Percentiles rank a stretch among this genome's conserved stretches.
phyloP scores from a whole-genome alignment of 2,888 invertebrate genomes.

The Meloe dianella region DNA sequence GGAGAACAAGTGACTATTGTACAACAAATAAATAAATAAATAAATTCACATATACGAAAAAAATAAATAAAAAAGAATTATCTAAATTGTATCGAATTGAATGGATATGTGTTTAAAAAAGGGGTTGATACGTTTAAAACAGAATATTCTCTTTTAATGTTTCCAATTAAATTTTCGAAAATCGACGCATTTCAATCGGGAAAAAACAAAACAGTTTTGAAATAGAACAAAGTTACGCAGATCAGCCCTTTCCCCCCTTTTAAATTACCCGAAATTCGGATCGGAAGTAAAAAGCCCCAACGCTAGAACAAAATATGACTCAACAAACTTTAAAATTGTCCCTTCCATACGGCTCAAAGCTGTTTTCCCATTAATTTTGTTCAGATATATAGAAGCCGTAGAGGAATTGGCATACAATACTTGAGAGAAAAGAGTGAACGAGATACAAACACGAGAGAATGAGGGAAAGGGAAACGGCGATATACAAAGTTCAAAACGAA shows the following conservation, averaged over 20 bases:
- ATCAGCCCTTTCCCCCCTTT: conserved; percentile 41
- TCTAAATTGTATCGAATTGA: not conserved
- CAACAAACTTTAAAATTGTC: conserved; percentile 52
- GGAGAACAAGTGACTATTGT: not conserved
- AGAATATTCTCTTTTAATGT: not conserved
- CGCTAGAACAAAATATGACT: conserved; percentile 46
- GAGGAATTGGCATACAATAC: not conserved
- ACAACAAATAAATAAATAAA: not conserved
- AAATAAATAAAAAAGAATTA: not conserved
- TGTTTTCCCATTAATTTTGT: conserved; percentile 55
- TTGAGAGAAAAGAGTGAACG: not conserved
- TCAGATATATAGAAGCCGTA: conserved; percentile 22
- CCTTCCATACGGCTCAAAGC: conserved; percentile 45
- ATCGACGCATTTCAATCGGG: not conserved
- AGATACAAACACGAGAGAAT: not conserved
- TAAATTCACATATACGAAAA: not conserved
- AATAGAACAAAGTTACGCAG: conserved; percentile 35
- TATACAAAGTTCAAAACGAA: conserved; percentile 53
- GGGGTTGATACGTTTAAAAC: too few relatives aligned
- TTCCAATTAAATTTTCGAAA: conserved; percentile 18
- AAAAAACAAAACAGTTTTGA: conserved; percentile 34
- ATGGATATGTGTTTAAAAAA: too few relatives aligned
- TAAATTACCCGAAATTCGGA: conserved; percentile 40
- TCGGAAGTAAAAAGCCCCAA: conserved; percentile 32
- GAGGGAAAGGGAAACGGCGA: conserved; percentile 36